phyloP scores from a whole-genome alignment of 2,888 invertebrate species.

The Pilophorus perplexus region DNA sequence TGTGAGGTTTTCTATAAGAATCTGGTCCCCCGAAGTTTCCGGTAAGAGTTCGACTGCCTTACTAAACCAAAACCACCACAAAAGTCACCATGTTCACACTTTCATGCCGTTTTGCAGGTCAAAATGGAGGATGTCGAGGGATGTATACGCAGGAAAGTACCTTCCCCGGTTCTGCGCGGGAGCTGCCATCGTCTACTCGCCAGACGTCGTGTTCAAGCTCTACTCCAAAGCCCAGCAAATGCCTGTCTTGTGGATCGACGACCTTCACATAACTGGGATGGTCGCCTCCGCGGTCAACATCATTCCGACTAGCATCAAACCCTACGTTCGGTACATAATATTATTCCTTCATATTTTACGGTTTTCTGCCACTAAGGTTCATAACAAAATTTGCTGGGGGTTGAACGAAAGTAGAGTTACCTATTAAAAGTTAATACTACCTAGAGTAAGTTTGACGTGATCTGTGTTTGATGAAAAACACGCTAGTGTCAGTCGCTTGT shows the following conservation, averaged over 20 bases:
- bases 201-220: conserved; percentile 60
- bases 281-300: conserved; percentile 60
- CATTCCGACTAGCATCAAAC: conserved; percentile 53
- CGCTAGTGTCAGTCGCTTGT: too few species aligned
- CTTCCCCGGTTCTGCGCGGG: conserved; percentile 79
- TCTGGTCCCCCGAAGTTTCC: conserved; percentile 56
- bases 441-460: too few species aligned
- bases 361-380: not conserved
- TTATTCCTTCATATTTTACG: not conserved
- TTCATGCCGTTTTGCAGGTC: conserved; percentile 59
- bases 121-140: conserved; percentile 72
- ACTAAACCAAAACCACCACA: too few species aligned
- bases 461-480: too few species aligned
- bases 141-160: conserved; percentile 61
- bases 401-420: too few species aligned
- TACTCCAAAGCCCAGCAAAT: conserved; percentile 61
- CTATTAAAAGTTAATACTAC: too few species aligned
- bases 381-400: too few species aligned
- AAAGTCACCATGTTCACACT: too few species aligned
- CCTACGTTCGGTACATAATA: not conserved
- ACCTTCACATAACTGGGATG: conserved; percentile 73
- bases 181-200: conserved; percentile 66
- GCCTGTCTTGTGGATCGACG: conserved; percentile 80
- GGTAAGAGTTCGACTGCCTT: too few species aligned
- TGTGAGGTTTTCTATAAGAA: conserved; percentile 60